Conservation (phyloP, 1,140 invertebrate genomes). For the Copidosoma floridanum region DNA sequence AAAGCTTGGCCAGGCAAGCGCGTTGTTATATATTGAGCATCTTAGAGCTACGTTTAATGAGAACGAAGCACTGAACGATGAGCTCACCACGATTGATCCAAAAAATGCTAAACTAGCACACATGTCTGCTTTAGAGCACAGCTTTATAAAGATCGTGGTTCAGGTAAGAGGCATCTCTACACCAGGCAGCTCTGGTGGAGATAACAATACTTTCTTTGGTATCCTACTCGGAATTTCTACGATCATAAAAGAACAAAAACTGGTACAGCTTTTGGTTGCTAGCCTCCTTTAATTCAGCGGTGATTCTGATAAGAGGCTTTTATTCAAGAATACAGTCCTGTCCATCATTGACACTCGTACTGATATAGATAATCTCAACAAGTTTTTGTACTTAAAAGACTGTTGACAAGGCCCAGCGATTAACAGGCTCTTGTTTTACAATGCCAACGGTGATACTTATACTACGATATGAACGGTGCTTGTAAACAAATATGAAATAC, state of each 20-base stretch:
- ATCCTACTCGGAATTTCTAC: background rate
- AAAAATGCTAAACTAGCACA: background rate
- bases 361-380: slow-evolving; percentile 14
- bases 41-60: no score
- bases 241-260: background rate
- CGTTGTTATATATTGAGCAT: no score
- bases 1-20: no score
- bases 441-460: slow-evolving; percentile 27
- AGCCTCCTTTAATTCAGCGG: background rate
- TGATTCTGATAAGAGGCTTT: slow-evolving; percentile 11
- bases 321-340: slow-evolving; percentile 15
- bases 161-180: background rate
- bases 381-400: slow-evolving; percentile 20
- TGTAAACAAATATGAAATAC: slow-evolving; percentile 22
- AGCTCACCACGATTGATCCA: background rate
- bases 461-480: slow-evolving; percentile 26
- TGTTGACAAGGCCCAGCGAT: slow-evolving; percentile 6
- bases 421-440: slow-evolving; percentile 11
- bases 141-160: background rate
- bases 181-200: background rate
- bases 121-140: background rate
- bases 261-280: background rate
- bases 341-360: slow-evolving; percentile 17
- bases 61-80: background rate
- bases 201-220: background rate